Base-by-base conservation (phyloP, 1,140 invertebrate genomes). In the Araneus ventricosus region DNA sequence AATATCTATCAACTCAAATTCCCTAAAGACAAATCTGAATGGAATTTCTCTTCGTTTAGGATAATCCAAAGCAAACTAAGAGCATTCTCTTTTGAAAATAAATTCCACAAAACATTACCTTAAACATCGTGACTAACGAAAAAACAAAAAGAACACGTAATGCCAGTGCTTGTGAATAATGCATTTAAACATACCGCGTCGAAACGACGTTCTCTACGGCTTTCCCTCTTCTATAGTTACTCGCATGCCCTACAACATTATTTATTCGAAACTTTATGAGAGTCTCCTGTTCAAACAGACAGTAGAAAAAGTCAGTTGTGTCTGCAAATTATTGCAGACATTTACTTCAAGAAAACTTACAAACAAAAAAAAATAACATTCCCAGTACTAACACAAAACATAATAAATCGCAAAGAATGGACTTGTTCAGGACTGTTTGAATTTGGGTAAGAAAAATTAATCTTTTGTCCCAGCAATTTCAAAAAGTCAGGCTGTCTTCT, bases 321-420 rank as follows among this genome's bases (percentile, higher is more conserved):
- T 70, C 63, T 70, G 27, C 30, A 75, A 75, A 75, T 34, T 75
- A 75, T 75, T 75, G 30, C 70, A 1, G 70, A 20, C 70, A 75
- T 34, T 20, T 34, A 34, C 8, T 34, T 75, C 70, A 34, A 10
- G 70, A 75, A 34, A 37, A 37, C 30, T 17, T 14, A 75, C 10
- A 70, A 63, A 5, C 3, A 63, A 63, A 63, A 0, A 22, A 27
- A 6, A 63, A 63, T 63, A 27, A 63, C 61, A 63, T 63, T 63
- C n/a, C 6, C 61, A 6, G 24, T 63, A 63, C 6, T 61, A 61
- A 24, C 24, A 61, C 20, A 61, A 61, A 61, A 61, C 20, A n/a
- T 24, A 61, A 61, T 24, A 61, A 61, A 61, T 24, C 4, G 6
- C 20, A n/a, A 4, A 61, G 24, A 61, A 20, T 24, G 59, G 45